These are phyloP conservation scores for Zonotrichia leucophrys DNA, from an alignment of 2,113 vertebrate genomes.

Conservation along the genomic window DNA sequence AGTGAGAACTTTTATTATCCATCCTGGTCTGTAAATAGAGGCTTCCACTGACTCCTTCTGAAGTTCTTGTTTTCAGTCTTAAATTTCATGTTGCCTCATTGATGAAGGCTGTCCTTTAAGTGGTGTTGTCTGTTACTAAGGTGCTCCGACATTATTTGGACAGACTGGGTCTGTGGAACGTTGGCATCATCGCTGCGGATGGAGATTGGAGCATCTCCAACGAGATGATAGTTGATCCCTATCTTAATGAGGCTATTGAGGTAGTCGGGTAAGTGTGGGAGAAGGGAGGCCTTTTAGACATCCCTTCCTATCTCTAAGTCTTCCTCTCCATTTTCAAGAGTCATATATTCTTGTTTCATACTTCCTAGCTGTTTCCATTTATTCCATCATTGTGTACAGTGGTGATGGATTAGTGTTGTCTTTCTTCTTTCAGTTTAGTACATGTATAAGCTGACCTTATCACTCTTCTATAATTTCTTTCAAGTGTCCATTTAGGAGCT, in stretches of 20 bases:
- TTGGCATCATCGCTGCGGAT: slow-evolving; percentile 87
- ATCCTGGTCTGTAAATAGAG: not conserved
- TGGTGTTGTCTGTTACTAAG: slow-evolving; percentile 79
- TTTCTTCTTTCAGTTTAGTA: not conserved
- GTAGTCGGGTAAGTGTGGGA: slow-evolving; percentile 86
- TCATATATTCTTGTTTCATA: not conserved
- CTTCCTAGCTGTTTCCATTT: not conserved
- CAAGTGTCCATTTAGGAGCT: not conserved
- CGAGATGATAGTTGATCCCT: slow-evolving; percentile 77
- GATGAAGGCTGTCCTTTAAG: slow-evolving; percentile 48
- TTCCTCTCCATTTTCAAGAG: not conserved
- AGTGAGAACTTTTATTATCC: not conserved
- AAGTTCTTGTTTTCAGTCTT: not conserved
- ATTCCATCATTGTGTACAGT: not conserved
- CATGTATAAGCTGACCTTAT: not conserved
- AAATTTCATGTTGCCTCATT: not conserved
- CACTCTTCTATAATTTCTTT: not conserved
- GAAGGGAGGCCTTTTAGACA: not conserved
- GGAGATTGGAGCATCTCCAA: slow-evolving; percentile 81
- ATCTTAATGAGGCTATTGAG: slow-evolving; percentile 82
- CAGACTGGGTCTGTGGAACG: slow-evolving; percentile 76
- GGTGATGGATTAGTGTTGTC: not conserved
- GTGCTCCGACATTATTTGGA: slow-evolving; percentile 85
- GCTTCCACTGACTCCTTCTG: not conserved
- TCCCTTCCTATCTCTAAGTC: not conserved